These are phyloP conservation scores for Girardia tigrina DNA, from an alignment of 2,888 invertebrate species.

Conservation along the genomic window DNA sequence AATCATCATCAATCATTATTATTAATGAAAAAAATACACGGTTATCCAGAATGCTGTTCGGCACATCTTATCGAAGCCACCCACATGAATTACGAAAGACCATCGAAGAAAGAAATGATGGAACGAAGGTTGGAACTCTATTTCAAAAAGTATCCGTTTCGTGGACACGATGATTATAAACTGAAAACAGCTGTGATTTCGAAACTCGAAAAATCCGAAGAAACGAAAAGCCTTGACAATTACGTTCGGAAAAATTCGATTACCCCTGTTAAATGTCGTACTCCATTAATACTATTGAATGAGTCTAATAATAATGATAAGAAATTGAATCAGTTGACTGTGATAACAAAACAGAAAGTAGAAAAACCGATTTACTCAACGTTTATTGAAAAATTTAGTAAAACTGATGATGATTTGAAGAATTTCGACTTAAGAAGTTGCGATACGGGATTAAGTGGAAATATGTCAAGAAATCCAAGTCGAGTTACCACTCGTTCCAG, in stretches of 20 bases:
- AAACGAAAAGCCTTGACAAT: not conserved
- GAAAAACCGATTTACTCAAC: not conserved
- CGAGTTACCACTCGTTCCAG: not conserved
- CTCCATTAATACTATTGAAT: too few species aligned
- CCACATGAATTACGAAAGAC: not conserved
- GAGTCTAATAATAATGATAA: not conserved
- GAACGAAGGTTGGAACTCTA: not conserved
- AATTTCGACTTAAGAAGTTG: not conserved
- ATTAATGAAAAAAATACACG: not conserved
- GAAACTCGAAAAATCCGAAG: not conserved
- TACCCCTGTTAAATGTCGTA: not conserved
- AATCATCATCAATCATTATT: not conserved
- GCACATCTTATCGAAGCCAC: not conserved
- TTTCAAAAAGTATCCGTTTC: not conserved
- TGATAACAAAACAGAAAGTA: not conserved
- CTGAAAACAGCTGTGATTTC: not conserved
- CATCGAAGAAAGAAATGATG: slow-evolving; percentile 2
- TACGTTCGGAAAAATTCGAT: not conserved
- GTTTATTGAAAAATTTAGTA: not conserved
- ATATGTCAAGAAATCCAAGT: slow-evolving; percentile 8
- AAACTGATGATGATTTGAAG: not conserved
- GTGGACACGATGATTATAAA: too few species aligned
- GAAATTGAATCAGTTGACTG: too few species aligned
- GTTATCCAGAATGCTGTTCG: not conserved
- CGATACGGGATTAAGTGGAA: not conserved